Conservation (phyloP, 2,113 vertebrate species). For the Callipepla californica region DNA sequence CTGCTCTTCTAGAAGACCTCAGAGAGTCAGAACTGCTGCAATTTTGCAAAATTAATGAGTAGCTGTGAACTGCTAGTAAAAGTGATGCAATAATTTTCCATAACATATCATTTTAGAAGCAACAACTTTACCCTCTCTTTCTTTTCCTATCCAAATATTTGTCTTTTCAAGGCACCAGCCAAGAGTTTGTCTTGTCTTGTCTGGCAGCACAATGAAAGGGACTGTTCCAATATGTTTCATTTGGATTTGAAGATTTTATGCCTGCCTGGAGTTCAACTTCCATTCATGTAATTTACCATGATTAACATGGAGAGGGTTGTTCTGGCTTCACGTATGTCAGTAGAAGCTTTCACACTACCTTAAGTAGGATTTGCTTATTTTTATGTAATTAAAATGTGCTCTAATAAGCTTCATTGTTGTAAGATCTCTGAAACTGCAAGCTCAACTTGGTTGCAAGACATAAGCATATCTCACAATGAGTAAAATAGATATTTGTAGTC, state of each 20-base stretch:
- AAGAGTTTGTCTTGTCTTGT: slow-evolving; percentile 60
- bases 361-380: background rate
- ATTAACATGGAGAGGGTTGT: background rate
- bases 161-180: slow-evolving; percentile 48
- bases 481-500: background rate
- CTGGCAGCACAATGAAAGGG: slow-evolving; percentile 31
- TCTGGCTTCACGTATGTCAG: background rate
- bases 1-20: background rate
- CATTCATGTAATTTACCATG: background rate
- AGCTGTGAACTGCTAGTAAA: slow-evolving; percentile 35
- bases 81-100: slow-evolving; percentile 56
- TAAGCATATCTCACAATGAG: background rate
- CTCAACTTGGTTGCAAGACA: background rate
- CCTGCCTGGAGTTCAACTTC: background rate
- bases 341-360: background rate
- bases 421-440: background rate
- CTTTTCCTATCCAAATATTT: slow-evolving; percentile 65
- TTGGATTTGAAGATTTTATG: slow-evolving; percentile 36
- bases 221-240: slow-evolving; percentile 34
- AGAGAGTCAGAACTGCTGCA: slow-evolving; percentile 22
- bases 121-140: slow-evolving; percentile 21
- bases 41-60: slow-evolving; percentile 56
- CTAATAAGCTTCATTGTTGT: background rate
- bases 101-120: slow-evolving; percentile 48
- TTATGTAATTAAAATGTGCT: background rate